Conservation (phyloP, 1,140 invertebrate genomes). For the Orius laevigatus region DNA sequence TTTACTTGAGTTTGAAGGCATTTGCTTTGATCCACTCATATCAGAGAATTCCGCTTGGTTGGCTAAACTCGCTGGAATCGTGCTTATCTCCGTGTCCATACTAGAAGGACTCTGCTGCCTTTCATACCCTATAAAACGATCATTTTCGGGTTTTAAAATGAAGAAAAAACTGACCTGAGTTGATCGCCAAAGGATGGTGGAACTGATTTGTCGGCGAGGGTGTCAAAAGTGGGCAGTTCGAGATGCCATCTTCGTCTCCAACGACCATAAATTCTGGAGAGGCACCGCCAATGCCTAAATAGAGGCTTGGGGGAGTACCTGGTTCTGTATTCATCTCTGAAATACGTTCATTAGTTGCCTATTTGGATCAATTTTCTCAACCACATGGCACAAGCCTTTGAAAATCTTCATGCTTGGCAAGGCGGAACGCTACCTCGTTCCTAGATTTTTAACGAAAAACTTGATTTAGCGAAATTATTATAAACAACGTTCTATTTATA, state of each 20-base stretch:
- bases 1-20: background rate
- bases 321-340: too few relatives aligned
- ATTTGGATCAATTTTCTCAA: too few relatives aligned
- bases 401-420: too few relatives aligned
- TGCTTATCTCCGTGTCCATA: conserved; percentile 19
- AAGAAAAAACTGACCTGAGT: conserved; percentile 1
- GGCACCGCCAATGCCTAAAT: conserved; percentile 18
- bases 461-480: too few relatives aligned
- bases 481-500: too few relatives aligned
- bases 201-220: conserved; percentile 31
- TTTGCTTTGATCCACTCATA: conserved; percentile 6
- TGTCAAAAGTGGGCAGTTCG: conserved; percentile 35
- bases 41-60: background rate
- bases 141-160: background rate
- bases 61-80: conserved; percentile 7
- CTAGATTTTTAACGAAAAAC: too few relatives aligned
- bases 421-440: too few relatives aligned
- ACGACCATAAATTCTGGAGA: conserved; percentile 26
- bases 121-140: conserved; percentile 16
- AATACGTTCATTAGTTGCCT: too few relatives aligned
- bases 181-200: conserved; percentile 30
- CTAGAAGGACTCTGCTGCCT: conserved; percentile 19
- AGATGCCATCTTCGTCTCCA: conserved; percentile 30
- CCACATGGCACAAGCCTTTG: too few relatives aligned
- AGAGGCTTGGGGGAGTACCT: too few relatives aligned